Evolutionary conservation across 2,113 vertebrate genomes (phyloP), one percentile per base, ranked within the genome.

Genomic region (Oxyura jamaicensis): DNA sequence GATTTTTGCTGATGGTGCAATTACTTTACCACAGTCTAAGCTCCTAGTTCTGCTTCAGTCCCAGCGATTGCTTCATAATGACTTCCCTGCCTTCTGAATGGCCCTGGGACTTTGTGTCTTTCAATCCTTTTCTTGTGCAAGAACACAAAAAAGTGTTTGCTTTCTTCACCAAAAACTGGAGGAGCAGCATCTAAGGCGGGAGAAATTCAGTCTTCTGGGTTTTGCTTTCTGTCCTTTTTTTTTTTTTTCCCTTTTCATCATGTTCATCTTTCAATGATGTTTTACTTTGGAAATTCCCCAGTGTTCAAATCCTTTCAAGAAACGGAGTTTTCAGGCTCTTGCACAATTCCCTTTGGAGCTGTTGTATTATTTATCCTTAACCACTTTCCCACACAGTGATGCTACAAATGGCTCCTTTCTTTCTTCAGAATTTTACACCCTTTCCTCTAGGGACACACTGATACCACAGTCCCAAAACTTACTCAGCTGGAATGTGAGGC

Each of bases 281-380:
- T 96, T 94, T 58, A 78, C 68, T 95, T 60, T 41, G 95, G 95
- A 95, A 97, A 92, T 76, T 77, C 93, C 90, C 83, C 35, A 23
- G 13, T 50, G 39, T 46, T 83, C 46, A 93, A 83, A 91, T 39
- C 67, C 52, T 60, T 56, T 82, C 50, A 92, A 92, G 55, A 77
- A 71, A 66, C n/a, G 4, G 65, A 73, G 66, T 79, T 95, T 90
- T 48, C 60, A 95, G 52, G 9, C 73, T 88, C 90, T 97, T 97
- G 92, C 95, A 86, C 90, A 97, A 97, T 93, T 95, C 92, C 80
- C 92, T 79, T 86, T 90, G 86, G 95, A 95, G n/a, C 35, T 86
- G 55, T 35, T 39, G n/a, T 29, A 50, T n/a, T 89, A 68, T 62
- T 91, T 95, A 63, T 46, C 76, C 56, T 75, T 90, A 81, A 33